Conservation (phyloP, 2,113 vertebrate species). For the Pampusana beccarii region DNA sequence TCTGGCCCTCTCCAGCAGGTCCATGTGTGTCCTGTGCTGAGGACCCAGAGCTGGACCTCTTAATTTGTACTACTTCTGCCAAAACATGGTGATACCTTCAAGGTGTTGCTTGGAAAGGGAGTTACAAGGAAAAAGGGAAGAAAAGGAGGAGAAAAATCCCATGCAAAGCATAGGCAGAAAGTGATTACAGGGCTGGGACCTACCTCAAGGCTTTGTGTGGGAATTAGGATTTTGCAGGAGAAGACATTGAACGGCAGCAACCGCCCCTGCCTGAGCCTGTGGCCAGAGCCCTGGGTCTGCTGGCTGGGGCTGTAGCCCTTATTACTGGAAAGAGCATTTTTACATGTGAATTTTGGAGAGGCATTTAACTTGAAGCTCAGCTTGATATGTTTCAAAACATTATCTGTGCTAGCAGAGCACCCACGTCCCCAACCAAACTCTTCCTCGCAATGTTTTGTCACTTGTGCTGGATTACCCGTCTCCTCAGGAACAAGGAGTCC, state of each 20-base stretch:
- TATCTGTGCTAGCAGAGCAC: background rate
- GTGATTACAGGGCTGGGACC: background rate
- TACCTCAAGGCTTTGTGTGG: background rate
- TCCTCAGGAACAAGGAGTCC: background rate
- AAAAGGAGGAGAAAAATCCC: background rate
- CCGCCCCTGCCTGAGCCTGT: background rate
- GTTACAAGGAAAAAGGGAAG: background rate
- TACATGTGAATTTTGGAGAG: rapidly evolving
- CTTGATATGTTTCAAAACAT: background rate
- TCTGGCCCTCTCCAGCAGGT: background rate
- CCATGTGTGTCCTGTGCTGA: background rate
- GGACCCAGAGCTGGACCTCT: too few species aligned
- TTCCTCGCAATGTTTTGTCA: background rate
- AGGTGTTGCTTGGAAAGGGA: rapidly evolving
- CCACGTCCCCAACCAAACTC: background rate
- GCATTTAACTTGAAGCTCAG: background rate
- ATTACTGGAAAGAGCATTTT: background rate
- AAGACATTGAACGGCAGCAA: background rate
- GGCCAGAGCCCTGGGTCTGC: background rate
- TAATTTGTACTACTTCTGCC: background rate
- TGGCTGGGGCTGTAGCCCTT: background rate
- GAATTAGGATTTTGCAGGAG: background rate
- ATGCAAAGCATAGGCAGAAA: background rate
- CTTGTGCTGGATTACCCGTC: background rate
- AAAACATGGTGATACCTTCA: background rate